Conservation (phyloP, 2,888 invertebrate species). For the Trachelus troglodyta region DNA sequence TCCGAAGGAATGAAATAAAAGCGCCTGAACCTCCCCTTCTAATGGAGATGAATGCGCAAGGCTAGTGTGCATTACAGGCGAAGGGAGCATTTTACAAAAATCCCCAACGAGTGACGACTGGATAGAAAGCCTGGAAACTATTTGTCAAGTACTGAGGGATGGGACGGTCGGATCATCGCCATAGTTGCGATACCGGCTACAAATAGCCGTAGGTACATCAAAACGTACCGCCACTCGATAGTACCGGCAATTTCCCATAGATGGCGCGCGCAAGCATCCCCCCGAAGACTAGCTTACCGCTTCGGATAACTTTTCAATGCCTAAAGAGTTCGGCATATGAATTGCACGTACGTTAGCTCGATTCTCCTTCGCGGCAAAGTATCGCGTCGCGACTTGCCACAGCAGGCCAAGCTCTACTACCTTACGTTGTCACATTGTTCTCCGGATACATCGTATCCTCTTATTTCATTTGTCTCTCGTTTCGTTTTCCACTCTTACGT, state of each 20-base stretch:
- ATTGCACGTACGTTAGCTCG: neutral
- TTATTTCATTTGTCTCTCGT: neutral
- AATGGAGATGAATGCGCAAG: neutral
- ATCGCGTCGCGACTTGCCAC: neutral
- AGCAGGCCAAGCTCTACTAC: neutral
- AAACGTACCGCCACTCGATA: neutral
- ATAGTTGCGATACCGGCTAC: constrained; percentile 36
- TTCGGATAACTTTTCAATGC: neutral
- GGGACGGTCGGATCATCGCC: constrained; percentile 23
- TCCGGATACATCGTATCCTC: neutral
- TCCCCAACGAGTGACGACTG: neutral
- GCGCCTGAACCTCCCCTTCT: neutral
- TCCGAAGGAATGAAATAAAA: neutral
- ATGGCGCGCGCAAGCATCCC: neutral
- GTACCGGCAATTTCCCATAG: neutral
- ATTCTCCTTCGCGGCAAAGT: neutral
- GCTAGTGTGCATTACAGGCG: neutral
- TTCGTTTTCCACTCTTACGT: neutral
- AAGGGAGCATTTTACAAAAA: neutral
- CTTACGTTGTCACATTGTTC: neutral
- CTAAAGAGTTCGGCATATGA: neutral
- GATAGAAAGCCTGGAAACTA: constrained; percentile 28
- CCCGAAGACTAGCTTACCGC: neutral
- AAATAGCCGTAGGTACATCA: constrained; percentile 39
- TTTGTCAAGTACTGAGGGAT: constrained; percentile 52